Conservation (phyloP, 2,888 invertebrate species). For the Plemyria rubiginata region DNA sequence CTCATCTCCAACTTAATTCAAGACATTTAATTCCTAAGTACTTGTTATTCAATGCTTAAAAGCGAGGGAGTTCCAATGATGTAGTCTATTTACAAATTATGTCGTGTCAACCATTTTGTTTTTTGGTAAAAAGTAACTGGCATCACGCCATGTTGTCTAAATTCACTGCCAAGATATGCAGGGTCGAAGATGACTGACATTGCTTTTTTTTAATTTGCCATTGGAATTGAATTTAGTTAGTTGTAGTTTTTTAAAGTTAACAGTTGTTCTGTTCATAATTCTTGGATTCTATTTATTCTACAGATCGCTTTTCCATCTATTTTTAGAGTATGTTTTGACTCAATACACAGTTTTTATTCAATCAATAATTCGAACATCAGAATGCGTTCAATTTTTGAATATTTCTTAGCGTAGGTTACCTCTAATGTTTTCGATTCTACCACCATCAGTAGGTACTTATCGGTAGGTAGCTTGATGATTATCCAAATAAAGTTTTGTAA, state of each 20-base stretch:
- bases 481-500: neutral
- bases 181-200: constrained; percentile 61
- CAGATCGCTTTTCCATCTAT: neutral
- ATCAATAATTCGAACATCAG: neutral
- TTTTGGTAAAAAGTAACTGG: constrained; percentile 67
- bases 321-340: neutral
- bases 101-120: constrained; percentile 44
- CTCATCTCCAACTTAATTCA: constrained; percentile 4
- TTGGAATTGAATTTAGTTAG: constrained; percentile 35
- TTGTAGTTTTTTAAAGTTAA: too few relatives aligned
- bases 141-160: constrained; percentile 74
- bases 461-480: neutral
- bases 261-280: constrained; percentile 26
- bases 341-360: constrained; percentile 2
- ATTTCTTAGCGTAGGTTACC: neutral
- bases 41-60: constrained; percentile 39
- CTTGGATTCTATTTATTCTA: neutral
- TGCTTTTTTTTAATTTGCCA: constrained; percentile 39
- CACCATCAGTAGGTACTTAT: neutral
- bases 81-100: constrained; percentile 54
- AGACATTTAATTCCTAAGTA: constrained; percentile 5
- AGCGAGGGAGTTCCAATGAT: constrained; percentile 43
- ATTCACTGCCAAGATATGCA: constrained; percentile 75
- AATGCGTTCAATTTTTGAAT: neutral
- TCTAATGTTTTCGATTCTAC: neutral